Evolutionary conservation across 2,113 vertebrate species (phyloP), one percentile per base, ranked within the genome.

Genomic region (Halcyon malimbica): DNA sequence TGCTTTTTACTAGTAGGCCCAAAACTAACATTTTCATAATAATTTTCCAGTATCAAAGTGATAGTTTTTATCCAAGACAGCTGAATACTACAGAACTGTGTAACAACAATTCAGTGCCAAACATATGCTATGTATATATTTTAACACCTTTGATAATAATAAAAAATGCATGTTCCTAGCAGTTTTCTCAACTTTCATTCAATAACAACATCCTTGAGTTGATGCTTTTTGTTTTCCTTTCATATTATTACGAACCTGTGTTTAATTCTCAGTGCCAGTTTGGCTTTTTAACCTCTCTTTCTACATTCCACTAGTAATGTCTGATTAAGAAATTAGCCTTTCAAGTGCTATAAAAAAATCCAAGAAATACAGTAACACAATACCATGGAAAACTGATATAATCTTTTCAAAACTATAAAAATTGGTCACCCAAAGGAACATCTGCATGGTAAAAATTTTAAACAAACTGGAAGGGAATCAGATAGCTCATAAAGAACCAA

Each of bases 11-110:
- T 96, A 80, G 91, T 86, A 97, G 97, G 96, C 98, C 98, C 98
- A 98, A 98, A 98, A 98, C 98, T 98, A 98, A 98, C 98, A 98
- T 98, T 98, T 98, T 98, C 97, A 97, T 98, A 98, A 98, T 98
- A 98, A 98, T 98, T 98, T 98, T 98, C 98, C 98, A 98, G 98
- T 98, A 98, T 98, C 98, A 98, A 98, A 98, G 98, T 98, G 97
- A 98, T 98, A 98, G 97, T 98, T 98, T 98, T 98, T 97, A 98
- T 98, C 97, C 97, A 98, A 98, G 98, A 97, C 98, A 98, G 98
- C 97, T 98, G 98, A 98, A 98, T 97, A 94, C 94, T 97, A 97
- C 97, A 98, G 95, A 98, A 97, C 94, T 92, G 91, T 89, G 96
- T 20, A 96, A 97, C 87, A 82, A 98, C 95, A 97, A 97, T 87